Evolutionary conservation across 1,140 invertebrate genomes (phyloP), one percentile per base, ranked within the genome.

Genomic region (Neodiprion virginianus): DNA sequence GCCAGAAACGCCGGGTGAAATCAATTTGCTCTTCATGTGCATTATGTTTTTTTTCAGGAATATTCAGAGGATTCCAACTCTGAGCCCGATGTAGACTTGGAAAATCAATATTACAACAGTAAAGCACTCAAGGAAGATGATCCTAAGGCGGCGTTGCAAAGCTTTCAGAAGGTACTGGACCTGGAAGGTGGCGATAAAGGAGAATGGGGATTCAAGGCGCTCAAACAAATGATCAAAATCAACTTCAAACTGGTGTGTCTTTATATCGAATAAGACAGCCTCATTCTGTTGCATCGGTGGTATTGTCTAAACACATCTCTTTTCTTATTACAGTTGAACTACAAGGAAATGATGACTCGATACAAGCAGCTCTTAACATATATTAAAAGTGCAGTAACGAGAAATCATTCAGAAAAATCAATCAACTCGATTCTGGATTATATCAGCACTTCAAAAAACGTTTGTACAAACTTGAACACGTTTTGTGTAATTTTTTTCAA

Each of bases 211-310:
- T 99, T 99, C 84, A 99, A 99, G 91, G 98, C 99, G n/a, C 90
- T 99, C 1, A 99, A 99, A 88, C 99, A 99, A 88, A 99, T 99
- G 98, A 99, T 99, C 67, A 99, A 99, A 91, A 99, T 99, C 72
- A 99, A 99, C 88, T 99, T 99, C 88, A 97, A 97, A 92, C 88
- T 99, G 92, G 97, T 98, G 89, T 81, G 89, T 87, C 14, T 76
- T 72, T 71, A 74, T 61, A 61, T 61, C 53, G n/a, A 61, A 17
- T 40, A 5, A 40, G 28, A 5, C 5, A 40, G 28, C 28, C 1
- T 40, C n/a, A 53, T 73, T 74, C 53, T 61, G 53, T 7, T 71
- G 65, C 11, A 48, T 72, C 2, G 14, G 49, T 17, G 66, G 21
- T 21, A 23, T 12, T 40, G 65, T 75, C n/a, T 71, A 66, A 14